Conservation (phyloP, 1,140 invertebrate species). For the Musca domestica region DNA sequence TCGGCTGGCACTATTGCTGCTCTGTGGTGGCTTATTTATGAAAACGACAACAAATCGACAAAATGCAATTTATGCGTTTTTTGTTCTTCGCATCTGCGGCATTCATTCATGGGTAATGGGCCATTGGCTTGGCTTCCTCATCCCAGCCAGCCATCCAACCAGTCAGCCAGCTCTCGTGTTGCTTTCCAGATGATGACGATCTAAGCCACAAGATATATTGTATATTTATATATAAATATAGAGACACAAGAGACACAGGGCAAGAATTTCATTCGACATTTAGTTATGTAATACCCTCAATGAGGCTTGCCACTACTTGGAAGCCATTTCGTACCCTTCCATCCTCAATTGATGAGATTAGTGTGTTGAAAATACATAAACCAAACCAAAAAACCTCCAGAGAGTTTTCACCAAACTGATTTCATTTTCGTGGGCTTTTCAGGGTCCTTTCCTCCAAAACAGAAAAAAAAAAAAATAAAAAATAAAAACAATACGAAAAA, state of each 20-base stretch:
- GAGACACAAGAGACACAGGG: too few species aligned
- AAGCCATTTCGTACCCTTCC: background rate
- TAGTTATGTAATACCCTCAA: background rate
- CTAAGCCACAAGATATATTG: slow-evolving; percentile 13
- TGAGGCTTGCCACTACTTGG: background rate
- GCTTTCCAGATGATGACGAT: background rate
- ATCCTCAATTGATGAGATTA: background rate
- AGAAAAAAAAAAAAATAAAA: too few species aligned
- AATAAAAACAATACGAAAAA: too few species aligned
- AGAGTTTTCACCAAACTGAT: too few species aligned
- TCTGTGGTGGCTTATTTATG: slow-evolving; percentile 39
- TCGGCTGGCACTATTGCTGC: slow-evolving; percentile 42
- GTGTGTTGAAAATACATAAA: background rate
- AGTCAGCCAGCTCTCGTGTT: background rate
- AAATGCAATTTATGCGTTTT: slow-evolving; percentile 53
- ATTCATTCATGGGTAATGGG: slow-evolving; percentile 19
- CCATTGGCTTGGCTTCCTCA: background rate
- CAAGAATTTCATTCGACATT: background rate
- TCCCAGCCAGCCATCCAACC: too few species aligned
- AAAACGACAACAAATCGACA: slow-evolving; percentile 54
- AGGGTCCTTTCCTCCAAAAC: too few species aligned
- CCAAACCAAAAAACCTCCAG: too few species aligned
- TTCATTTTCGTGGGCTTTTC: too few species aligned
- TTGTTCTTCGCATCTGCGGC: background rate
- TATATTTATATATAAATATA: too few species aligned